A percentile compares a stretch with the other conserved stretches of the same genome.
These are phyloP conservation scores for Pelecanus crispus DNA, from an alignment of 2,113 vertebrate species.

Conservation along the genomic window DNA sequence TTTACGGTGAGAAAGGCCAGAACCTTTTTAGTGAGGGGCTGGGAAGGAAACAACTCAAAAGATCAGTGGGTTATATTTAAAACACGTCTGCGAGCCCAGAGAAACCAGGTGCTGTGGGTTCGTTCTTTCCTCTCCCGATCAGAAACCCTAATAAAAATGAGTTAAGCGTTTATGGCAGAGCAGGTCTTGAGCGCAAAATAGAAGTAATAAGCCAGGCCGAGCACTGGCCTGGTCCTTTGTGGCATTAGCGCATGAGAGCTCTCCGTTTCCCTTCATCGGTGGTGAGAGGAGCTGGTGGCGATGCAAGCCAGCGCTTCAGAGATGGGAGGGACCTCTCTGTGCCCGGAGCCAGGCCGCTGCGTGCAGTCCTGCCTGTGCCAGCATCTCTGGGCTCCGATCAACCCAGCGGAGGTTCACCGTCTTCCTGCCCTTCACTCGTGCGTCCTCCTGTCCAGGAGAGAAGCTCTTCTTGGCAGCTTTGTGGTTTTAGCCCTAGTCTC, in stretches of 20 bases:
- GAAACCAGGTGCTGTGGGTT: neutral
- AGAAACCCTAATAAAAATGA: neutral
- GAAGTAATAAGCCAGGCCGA: rapidly evolving
- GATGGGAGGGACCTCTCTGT: neutral
- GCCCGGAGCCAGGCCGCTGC: rapidly evolving
- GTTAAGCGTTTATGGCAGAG: neutral
- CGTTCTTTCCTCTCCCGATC: neutral
- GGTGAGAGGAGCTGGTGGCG: neutral
- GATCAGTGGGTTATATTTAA: neutral
- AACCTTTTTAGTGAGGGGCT: neutral
- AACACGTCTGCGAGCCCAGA: neutral
- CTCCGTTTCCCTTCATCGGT: neutral
- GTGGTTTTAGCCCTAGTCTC: neutral
- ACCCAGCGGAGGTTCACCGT: neutral
- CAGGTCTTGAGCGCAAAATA: neutral
- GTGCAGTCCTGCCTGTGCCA: neutral
- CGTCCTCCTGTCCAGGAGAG: neutral
- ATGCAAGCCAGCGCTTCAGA: neutral
- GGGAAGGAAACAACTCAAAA: neutral
- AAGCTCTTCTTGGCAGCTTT: neutral
- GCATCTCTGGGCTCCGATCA: neutral
- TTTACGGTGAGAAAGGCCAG: neutral
- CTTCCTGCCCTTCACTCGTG: rapidly evolving
- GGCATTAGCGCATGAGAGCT: neutral
- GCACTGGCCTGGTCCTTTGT: neutral